Base-by-base conservation (phyloP, 2,113 vertebrate species). In the Peromyscus polionotus region DNA sequence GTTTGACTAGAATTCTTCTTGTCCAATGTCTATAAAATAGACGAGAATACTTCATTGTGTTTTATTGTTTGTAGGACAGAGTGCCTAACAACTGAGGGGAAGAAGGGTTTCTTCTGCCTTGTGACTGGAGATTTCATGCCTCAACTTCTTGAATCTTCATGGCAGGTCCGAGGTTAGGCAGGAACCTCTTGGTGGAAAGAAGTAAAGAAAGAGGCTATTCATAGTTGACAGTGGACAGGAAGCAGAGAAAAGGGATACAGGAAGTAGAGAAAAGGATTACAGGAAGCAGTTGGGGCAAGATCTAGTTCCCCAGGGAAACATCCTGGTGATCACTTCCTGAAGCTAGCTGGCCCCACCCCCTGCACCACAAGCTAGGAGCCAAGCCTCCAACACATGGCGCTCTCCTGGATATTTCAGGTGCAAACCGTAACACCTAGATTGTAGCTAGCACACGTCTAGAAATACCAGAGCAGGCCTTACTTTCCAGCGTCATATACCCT, bases 1-100 rank as follows among this genome's bases (percentile, higher is more conserved):
- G 13, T 72, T 59, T 39, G 51, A 72, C 26, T 83, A 26, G 51
- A 20, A 48, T 24, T 48, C 31, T 36, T 68, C 31, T 36, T 68
- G 31, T 48, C 42, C 84, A 51, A 0, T 51, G 45, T 68, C 59
- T 61, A 0, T 63, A 19, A 31, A 42, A 14, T 39, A n/a, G 81
- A 12, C 0, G 11, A 28, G 81, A 24, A 28, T 24, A 59, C 11
- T 24, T 24, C 42, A n/a, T 36, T 3, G 0, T 42, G 14, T 31
- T 81, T 42, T 28, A 17, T 45, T 63, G 17, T 77, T 31, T 79
- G 36, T 81, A 81, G 33, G 81, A 84, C 81, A 84, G 13, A 45
- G 19, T 48, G 16, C 61, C 61, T 67, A 51, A 11, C 20, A 26
- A 57, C 36, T 11, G 26, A 42, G 36, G 79, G 59, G 8, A 68